phyloP scores from a whole-genome alignment of 2,888 invertebrate genomes.

The Apocheima hispidaria region DNA sequence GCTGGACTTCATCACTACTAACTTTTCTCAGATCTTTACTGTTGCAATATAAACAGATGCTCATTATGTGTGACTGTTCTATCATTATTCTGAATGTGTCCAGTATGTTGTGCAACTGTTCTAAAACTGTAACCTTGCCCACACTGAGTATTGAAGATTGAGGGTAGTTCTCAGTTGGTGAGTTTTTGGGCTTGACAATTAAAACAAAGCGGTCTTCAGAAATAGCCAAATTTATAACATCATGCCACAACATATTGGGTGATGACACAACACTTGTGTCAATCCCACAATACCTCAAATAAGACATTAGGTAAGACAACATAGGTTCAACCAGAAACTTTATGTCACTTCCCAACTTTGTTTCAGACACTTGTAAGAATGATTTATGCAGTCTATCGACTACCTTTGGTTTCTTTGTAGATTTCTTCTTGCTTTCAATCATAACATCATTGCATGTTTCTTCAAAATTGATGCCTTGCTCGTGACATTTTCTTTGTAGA shows the following conservation, averaged over 20 bases:
- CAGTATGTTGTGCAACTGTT: constrained; percentile 89
- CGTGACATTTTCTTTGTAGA: constrained; percentile 78
- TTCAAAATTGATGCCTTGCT: constrained; percentile 86
- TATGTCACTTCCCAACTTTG: constrained; percentile 58
- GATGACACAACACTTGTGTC: constrained; percentile 88
- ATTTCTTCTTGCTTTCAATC: constrained; percentile 82
- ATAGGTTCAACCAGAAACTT: constrained; percentile 71
- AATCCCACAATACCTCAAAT: constrained; percentile 83
- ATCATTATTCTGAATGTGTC: constrained; percentile 88
- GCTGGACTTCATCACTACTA: constrained; percentile 59
- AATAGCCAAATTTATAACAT: constrained; percentile 71
- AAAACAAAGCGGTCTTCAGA: constrained; percentile 71
- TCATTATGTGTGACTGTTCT: constrained; percentile 88
- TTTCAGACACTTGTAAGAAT: constrained; percentile 47
- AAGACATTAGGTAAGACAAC: constrained; percentile 64
- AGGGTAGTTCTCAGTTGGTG: constrained; percentile 85
- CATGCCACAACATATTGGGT: constrained; percentile 75
- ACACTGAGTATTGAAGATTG: constrained; percentile 85
- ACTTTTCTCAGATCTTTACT: constrained; percentile 62
- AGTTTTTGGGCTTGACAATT: constrained; percentile 73
- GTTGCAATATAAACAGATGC: constrained; percentile 89
- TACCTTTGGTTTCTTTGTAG: constrained; percentile 70
- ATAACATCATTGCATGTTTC: constrained; percentile 87
- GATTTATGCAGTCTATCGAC: constrained; percentile 56
- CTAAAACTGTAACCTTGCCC: constrained; percentile 78